Base-by-base conservation (phyloP, 2,888 invertebrate genomes). In the Dryadula phaetusa region DNA sequence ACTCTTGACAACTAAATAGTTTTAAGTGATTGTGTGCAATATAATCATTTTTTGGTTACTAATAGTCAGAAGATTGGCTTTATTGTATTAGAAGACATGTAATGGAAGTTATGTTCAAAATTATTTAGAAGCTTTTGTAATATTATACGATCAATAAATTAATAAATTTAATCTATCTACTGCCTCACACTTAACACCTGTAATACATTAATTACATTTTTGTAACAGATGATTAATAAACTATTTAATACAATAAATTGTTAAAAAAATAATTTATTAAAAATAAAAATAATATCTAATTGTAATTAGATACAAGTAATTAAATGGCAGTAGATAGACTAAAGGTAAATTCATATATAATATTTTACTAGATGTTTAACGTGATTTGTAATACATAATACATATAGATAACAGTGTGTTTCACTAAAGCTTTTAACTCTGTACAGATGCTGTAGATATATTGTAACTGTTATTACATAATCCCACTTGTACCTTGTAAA, bases 11-110 rank as follows among this genome's bases (percentile, higher is more conserved):
- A 76, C 68, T 75, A 88, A 88, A 82, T 52, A 52, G 76, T 77
- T 74, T 64, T 87, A 88, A 89, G 83, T 88, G 81, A 87, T 87
- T 90, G 90, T 91, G 88, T 90, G 90, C 88, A 88, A 86, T 90
- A 87, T 89, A 89, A 88, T 84, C 86, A 80, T 82, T 84, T 82
- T 85, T 86, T 82, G 80, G 78, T 89, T 88, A 88, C 84, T 83
- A 79, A 86, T 86, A 87, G 84, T 79, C 74, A 74, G 82, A 71
- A 58, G 58, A 66, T 73, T 70, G 62, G 62, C 67, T 70, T 70
- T 72, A 66, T 69, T 68, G 62, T 67, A 68, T 70, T 71, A 64
- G 62, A 40, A 64, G 34, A 58, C 58, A 44, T 62, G 34, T 56
- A 58, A 64, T 56, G 42, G 37, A 44, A 62, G 40, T 52, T 62